Evolutionary conservation across 2,797 vertebrate species (phyloP).

Genomic region (Acanthis flammea): DNA sequence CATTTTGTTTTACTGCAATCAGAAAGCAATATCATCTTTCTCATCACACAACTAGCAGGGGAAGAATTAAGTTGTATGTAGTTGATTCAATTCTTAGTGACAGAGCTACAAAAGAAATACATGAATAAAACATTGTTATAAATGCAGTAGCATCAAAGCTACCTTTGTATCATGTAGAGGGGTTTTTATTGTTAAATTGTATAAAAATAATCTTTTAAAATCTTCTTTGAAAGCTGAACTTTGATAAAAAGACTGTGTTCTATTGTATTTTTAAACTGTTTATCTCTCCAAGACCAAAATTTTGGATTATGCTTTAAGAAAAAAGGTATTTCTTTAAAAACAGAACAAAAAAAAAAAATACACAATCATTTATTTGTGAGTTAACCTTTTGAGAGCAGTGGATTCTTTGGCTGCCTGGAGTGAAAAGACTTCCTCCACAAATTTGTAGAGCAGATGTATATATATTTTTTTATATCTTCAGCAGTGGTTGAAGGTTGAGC

Average conservation of each 20-base stretch:
- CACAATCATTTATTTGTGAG: not conserved
- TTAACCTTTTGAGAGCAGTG: not conserved
- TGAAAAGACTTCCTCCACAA: not conserved
- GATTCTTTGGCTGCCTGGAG: not conserved
- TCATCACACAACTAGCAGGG: not conserved
- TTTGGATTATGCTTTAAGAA: not conserved
- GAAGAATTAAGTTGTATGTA: not conserved
- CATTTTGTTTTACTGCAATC: not conserved
- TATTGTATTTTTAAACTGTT: not conserved
- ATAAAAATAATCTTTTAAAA: not conserved
- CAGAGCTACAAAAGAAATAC: slow-evolving; percentile 10
- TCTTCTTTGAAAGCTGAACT: not conserved
- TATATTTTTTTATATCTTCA: not conserved
- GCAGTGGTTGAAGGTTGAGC: not conserved
- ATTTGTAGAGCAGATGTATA: not conserved
- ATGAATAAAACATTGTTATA: slow-evolving; percentile 45
- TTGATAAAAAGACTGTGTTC: not conserved
- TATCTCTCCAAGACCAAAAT: not conserved
- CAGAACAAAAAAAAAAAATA: not conserved
- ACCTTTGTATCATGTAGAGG: not conserved
- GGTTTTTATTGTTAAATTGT: not conserved
- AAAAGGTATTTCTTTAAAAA: not conserved
- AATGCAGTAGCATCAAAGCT: not conserved
- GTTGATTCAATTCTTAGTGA: not conserved
- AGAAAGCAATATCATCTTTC: not conserved